phyloP scores from a whole-genome alignment of 2,888 invertebrate genomes.

The Agriotes lineatus region DNA sequence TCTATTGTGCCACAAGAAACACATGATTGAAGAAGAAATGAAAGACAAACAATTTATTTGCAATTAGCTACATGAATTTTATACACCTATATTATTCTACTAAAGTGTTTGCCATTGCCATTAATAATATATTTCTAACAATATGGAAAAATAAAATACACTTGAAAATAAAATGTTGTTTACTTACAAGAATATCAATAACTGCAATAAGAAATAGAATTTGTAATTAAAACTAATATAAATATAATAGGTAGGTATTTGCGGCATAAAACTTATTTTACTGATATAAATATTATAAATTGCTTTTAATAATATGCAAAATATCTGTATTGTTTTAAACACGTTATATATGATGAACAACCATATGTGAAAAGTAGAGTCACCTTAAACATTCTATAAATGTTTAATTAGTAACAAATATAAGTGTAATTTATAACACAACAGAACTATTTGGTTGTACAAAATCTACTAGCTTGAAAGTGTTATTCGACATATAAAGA shows the following conservation, averaged over 20 bases:
- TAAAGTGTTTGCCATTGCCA: slow-evolving; percentile 26
- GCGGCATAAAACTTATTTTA: not conserved
- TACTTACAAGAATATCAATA: slow-evolving; percentile 20
- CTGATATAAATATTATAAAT: not conserved
- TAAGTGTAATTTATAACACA: not conserved
- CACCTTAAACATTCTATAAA: too few species aligned
- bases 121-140: slow-evolving; percentile 29
- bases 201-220: slow-evolving; percentile 6
- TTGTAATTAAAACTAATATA: not conserved
- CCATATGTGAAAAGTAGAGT: too few species aligned
- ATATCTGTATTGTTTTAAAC: too few species aligned
- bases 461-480: not conserved
- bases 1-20: slow-evolving; percentile 63
- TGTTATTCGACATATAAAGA: not conserved
- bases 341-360: not conserved
- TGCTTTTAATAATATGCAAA: not conserved
- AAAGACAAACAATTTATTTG: slow-evolving; percentile 56
- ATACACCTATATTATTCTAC: slow-evolving; percentile 31
- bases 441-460: not conserved
- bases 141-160: slow-evolving; percentile 42
- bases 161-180: slow-evolving; percentile 12
- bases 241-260: slow-evolving; percentile 14
- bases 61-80: slow-evolving; percentile 42
- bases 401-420: not conserved
- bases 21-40: slow-evolving; percentile 8